Conservation (phyloP, 2,797 vertebrate genomes). For the Brotula barbata region DNA sequence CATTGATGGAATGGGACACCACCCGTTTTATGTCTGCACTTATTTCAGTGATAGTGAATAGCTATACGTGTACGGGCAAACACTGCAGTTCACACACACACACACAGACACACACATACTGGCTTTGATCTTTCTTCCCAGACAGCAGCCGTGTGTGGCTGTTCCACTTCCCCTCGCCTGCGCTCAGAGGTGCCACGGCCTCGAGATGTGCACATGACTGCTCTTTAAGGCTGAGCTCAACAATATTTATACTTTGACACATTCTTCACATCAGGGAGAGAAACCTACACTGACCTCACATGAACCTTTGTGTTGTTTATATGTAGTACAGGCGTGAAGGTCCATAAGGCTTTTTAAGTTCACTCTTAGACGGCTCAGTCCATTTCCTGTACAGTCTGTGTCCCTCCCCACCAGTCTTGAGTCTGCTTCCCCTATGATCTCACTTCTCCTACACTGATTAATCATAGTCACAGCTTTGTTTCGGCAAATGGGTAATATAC, state of each 20-base stretch:
- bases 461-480: conserved; percentile 25
- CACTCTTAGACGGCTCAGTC: conserved; percentile 1
- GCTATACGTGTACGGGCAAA: not conserved
- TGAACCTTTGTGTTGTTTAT: conserved; percentile 1
- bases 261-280: conserved; percentile 51
- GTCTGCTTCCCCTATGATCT: conserved; percentile 34
- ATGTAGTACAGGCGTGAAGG: not conserved
- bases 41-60: conserved; percentile 1
- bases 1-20: conserved; percentile 57
- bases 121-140: conserved; percentile 12
- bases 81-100: conserved; percentile 4
- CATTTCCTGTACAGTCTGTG: conserved; percentile 11
- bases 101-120: conserved; percentile 34
- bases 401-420: conserved; percentile 9
- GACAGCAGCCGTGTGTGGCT: conserved; percentile 27
- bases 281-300: conserved; percentile 33
- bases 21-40: conserved; percentile 18
- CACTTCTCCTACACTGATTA: conserved; percentile 22
- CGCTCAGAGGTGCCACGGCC: conserved; percentile 21
- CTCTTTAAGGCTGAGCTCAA: conserved; percentile 58
- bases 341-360: conserved; percentile 6
- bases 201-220: conserved; percentile 71
- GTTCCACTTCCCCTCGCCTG: conserved; percentile 36
- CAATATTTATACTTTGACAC: conserved; percentile 51
- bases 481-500: conserved; percentile 37